Evolutionary conservation across 2,888 invertebrate genomes (phyloP).

Genomic region (Auanema sp.): DNA sequence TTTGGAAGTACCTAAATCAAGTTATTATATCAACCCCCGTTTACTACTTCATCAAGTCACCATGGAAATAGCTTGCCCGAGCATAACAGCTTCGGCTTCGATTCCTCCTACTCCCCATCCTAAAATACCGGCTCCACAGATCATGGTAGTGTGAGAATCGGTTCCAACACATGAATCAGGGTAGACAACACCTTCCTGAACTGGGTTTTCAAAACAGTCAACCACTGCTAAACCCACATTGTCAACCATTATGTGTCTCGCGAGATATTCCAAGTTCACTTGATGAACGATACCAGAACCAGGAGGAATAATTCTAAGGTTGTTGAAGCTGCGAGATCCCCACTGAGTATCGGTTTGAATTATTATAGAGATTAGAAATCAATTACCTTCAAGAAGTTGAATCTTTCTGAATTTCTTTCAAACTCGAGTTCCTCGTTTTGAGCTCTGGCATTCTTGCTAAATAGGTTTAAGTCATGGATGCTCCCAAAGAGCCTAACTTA

Average conservation of each 20-base stretch:
- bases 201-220: constrained; percentile 11
- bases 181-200: constrained; percentile 72
- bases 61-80: constrained; percentile 96
- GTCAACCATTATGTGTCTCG: constrained; percentile 49
- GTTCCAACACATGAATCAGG: constrained; percentile 94
- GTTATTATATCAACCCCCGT: background rate
- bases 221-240: constrained; percentile 16
- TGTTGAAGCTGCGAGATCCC: constrained; percentile 92
- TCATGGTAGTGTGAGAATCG: constrained; percentile 98
- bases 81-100: constrained; percentile 98
- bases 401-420: constrained; percentile 89
- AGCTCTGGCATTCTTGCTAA: constrained; percentile 80
- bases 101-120: constrained; percentile 85
- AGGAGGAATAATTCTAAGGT: constrained; percentile 95
- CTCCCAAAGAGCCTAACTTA: constrained; percentile 46
- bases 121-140: constrained; percentile 79
- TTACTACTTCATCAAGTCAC: constrained; percentile 42
- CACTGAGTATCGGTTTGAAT: constrained; percentile 72
- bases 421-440: constrained; percentile 94
- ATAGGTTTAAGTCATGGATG: background rate
- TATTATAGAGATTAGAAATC: background rate
- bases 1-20: constrained; percentile 76
- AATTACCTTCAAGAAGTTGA: constrained; percentile 86
- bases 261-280: constrained; percentile 81
- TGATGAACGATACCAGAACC: constrained; percentile 98